Evolutionary conservation across 1,140 invertebrate species (phyloP), one percentile per base, ranked within the genome.

Genomic region (Drosophila quadrilineata): DNA sequence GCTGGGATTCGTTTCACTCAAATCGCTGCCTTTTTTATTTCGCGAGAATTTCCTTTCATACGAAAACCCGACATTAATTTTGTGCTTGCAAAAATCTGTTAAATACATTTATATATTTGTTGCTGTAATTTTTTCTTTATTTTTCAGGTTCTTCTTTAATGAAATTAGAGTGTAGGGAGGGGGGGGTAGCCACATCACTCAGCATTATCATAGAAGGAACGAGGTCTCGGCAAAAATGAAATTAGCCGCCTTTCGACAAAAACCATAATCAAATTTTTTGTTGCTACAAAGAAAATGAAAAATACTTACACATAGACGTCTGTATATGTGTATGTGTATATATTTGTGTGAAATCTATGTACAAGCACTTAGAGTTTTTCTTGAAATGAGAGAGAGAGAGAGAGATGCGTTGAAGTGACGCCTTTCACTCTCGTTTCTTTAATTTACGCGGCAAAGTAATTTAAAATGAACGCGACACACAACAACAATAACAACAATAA

Each of bases 201-300:
- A 77, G 69, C 58, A 76, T 82, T 60, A 75, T n/a, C n/a, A n/a
- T n/a, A n/a, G n/a, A n/a, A n/a, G n/a, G 59, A 64, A 52, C 69
- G 57, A 49, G 71, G 71, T 33, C 73, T 62, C 48, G 67, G 59
- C 56, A 14, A 77, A n/a, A 82, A 82, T 84, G 59, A 84, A 82
- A 82, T 82, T 82, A 84, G 73, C 79, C 64, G 73, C 69, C 73
- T 63, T n/a, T 82, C 69, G 72, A 77, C 73, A 63, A 84, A 82
- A 82, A 84, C 77, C 77, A 84, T 84, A 82, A 82, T 82, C 77
- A 82, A 82, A 80, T 80, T 80, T 80, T 71, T 69, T 70, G 49
- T 53, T 54, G 49, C 62, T 80, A 80, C 71, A 82, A 75, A 82
- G 71, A 71, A 67, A 40, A 64, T 82, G 67, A 71, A 75, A 80